A percentile compares a stretch with the other conserved stretches of the same genome.
phyloP scores from a whole-genome alignment of 1,140 invertebrate genomes.

The Nomia melanderi region DNA sequence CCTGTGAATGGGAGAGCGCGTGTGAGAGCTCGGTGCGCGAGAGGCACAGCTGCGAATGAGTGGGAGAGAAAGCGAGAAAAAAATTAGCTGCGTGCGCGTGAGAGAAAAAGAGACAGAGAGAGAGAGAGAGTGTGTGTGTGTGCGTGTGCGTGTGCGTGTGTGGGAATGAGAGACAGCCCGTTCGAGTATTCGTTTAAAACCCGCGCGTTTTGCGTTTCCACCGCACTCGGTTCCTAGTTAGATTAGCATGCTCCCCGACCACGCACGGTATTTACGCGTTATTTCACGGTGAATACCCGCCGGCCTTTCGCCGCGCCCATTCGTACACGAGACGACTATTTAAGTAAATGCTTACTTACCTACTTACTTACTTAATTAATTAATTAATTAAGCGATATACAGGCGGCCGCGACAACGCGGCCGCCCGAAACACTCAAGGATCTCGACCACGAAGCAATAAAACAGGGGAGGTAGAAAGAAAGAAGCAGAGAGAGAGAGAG shows the following conservation, averaged over 20 bases:
- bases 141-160: too few relatives aligned
- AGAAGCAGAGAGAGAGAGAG: neutral
- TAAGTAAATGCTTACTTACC: conserved; percentile 28
- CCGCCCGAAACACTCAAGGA: conserved; percentile 31
- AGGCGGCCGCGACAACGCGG: conserved; percentile 10
- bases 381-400: conserved; percentile 35
- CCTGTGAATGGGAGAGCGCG: neutral
- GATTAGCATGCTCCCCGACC: conserved; percentile 20
- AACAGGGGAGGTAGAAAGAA: conserved; percentile 43
- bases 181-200: too few relatives aligned
- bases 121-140: neutral
- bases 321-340: conserved; percentile 22
- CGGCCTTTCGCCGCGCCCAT: conserved; percentile 1
- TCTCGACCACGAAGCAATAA: conserved; percentile 59
- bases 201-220: conserved; percentile 27
- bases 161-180: too few relatives aligned
- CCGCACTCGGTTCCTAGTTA: conserved; percentile 48
- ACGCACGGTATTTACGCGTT: neutral
- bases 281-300: conserved; percentile 2
- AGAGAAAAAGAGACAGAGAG: neutral
- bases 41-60: neutral
- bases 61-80: neutral
- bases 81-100: too few relatives aligned
- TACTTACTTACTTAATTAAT: neutral
- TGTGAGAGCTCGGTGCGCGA: neutral